A percentile compares a stretch with the other conserved stretches of the same genome.
Evolutionary conservation across 2,888 invertebrate genomes (phyloP).

Genomic region (Acronicta psi): DNA sequence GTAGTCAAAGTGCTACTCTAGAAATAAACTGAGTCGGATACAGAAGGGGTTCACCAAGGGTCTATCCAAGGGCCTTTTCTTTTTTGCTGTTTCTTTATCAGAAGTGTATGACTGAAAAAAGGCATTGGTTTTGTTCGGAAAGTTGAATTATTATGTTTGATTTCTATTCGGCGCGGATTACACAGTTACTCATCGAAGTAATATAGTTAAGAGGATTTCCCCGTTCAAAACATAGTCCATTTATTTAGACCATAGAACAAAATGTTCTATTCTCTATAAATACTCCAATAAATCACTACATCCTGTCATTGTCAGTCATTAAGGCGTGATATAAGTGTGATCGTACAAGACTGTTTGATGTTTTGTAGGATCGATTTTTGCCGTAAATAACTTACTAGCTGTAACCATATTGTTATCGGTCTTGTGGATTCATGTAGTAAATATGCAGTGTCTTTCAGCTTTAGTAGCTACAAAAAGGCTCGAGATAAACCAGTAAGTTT

Average conservation of each 20-base stretch:
- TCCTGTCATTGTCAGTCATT: slow-evolving; percentile 16
- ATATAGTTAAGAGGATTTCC: slow-evolving; percentile 7
- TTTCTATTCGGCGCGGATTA: slow-evolving; percentile 1
- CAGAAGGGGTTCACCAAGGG: slow-evolving; percentile 13
- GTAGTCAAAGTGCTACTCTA: too few relatives aligned
- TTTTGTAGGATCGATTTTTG: slow-evolving; percentile 8
- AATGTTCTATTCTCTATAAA: slow-evolving; percentile 3
- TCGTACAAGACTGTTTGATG: slow-evolving; percentile 23
- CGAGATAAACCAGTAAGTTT: slow-evolving; percentile 17
- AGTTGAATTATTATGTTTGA: background rate
- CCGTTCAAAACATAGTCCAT: slow-evolving; percentile 1
- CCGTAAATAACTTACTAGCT: slow-evolving; percentile 13
- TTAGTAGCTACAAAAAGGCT: slow-evolving; percentile 4
- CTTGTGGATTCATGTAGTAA: slow-evolving; percentile 3
- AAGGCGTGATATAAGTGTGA: slow-evolving; percentile 12
- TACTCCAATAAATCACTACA: slow-evolving; percentile 14
- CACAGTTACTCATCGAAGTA: background rate
- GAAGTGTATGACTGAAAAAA: too few relatives aligned
- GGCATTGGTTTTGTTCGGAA: too few relatives aligned
- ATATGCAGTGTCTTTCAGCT: slow-evolving; percentile 27
- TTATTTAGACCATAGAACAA: background rate
- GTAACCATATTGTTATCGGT: slow-evolving; percentile 24
- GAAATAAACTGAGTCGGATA: background rate
- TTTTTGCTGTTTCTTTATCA: background rate
- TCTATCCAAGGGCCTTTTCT: background rate